Percentiles rank a stretch among this genome's conserved stretches.
Conservation (phyloP, 2,113 vertebrate genomes). For the Zosterops pallidus region DNA sequence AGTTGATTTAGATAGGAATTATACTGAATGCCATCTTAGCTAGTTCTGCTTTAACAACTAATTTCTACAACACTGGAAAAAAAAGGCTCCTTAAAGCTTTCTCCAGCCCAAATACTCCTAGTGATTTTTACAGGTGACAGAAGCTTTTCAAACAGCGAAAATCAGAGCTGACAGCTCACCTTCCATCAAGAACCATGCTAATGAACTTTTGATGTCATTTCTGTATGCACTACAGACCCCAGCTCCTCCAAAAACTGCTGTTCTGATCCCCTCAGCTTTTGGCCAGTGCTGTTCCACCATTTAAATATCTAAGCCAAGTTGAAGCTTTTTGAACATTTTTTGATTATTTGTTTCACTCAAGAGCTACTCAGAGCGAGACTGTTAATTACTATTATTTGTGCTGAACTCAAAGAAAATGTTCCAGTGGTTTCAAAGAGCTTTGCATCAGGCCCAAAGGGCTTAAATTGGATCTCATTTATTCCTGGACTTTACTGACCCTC, state of each 20-base stretch:
- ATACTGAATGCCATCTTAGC: not conserved
- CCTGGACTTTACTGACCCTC: not conserved
- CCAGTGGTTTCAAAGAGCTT: not conserved
- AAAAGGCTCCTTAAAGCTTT: not conserved
- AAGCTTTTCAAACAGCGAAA: not conserved
- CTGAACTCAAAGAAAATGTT: not conserved
- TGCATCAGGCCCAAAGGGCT: not conserved
- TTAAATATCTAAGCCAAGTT: not conserved
- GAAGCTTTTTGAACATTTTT: not conserved
- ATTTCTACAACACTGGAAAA: not conserved
- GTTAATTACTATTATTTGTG: slow-evolving; percentile 7
- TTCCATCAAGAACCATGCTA: not conserved
- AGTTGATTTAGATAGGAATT: not conserved
- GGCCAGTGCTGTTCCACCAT: not conserved
- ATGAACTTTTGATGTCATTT: not conserved
- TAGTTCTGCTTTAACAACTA: not conserved
- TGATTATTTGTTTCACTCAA: not conserved
- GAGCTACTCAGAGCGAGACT: not conserved
- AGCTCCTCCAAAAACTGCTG: not conserved
- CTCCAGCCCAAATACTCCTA: not conserved
- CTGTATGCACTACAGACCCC: not conserved
- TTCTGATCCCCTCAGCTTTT: not conserved
- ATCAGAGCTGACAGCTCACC: not conserved
- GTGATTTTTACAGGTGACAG: not conserved
- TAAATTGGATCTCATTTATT: not conserved